Evolutionary conservation across 2,888 invertebrate species (phyloP).

Genomic region (Acronicta aceris): DNA sequence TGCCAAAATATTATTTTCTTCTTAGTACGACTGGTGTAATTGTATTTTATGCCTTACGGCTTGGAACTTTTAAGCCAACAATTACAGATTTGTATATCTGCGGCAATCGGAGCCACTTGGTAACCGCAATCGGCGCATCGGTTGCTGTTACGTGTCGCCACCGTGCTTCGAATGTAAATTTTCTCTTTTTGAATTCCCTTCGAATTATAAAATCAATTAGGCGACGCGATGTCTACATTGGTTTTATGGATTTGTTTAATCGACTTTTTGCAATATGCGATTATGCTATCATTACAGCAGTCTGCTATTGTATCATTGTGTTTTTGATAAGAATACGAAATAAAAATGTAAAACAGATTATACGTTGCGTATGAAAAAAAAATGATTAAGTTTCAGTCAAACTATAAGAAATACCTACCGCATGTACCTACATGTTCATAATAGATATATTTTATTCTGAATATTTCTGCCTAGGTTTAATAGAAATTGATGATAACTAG

Average conservation of each 20-base stretch:
- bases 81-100: constrained; percentile 37
- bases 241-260: constrained; percentile 55
- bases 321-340: background rate
- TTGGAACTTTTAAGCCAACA: constrained; percentile 36
- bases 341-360: too few relatives aligned
- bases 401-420: too few relatives aligned
- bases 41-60: constrained; percentile 56
- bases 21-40: constrained; percentile 32
- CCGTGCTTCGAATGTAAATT: constrained; percentile 75
- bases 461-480: constrained; percentile 19
- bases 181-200: constrained; percentile 72
- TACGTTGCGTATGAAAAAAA: too few relatives aligned
- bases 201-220: constrained; percentile 85
- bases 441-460: too few relatives aligned
- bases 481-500: constrained; percentile 39
- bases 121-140: constrained; percentile 58
- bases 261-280: constrained; percentile 3
- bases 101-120: constrained; percentile 46
- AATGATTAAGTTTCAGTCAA: too few relatives aligned
- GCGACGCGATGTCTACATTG: constrained; percentile 61
- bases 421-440: too few relatives aligned
- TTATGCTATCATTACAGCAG: constrained; percentile 16
- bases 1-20: constrained; percentile 45
- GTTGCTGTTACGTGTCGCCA: constrained; percentile 66
- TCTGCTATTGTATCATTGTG: constrained; percentile 1